phyloP scores from a whole-genome alignment of 2,113 vertebrate genomes.

The Emydocephalus ijimae region DNA sequence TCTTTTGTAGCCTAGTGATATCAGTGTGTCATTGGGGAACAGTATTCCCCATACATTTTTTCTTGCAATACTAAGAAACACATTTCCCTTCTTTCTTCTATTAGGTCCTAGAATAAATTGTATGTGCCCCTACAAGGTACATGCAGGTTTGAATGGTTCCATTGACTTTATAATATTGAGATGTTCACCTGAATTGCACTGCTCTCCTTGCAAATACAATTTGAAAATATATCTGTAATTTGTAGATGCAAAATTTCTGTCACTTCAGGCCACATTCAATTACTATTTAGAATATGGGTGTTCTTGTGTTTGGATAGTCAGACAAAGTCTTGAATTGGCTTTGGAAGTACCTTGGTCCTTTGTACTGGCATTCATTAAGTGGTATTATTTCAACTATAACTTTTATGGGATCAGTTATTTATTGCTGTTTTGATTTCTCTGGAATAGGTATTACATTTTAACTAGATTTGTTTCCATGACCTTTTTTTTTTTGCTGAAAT shows the following conservation, averaged over 20 bases:
- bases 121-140: neutral
- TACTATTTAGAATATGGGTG: neutral
- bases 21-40: neutral
- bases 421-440: neutral
- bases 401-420: neutral
- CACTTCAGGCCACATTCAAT: neutral
- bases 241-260: neutral
- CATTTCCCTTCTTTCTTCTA: neutral
- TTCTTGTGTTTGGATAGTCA: neutral
- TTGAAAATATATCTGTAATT: neutral
- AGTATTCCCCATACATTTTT: neutral
- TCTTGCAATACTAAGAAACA: neutral
- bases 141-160: neutral
- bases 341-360: neutral
- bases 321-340: neutral
- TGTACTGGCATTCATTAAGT: neutral
- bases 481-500: neutral
- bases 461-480: neutral
- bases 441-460: neutral
- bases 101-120: neutral
- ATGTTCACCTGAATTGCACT: neutral
- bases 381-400: neutral
- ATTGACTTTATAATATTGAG: neutral
- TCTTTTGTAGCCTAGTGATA: neutral
- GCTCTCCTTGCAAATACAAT: neutral